Percentiles rank a stretch among this genome's conserved stretches.
phyloP scores from a whole-genome alignment of 2,797 vertebrate genomes.

The Poecilia picta region DNA sequence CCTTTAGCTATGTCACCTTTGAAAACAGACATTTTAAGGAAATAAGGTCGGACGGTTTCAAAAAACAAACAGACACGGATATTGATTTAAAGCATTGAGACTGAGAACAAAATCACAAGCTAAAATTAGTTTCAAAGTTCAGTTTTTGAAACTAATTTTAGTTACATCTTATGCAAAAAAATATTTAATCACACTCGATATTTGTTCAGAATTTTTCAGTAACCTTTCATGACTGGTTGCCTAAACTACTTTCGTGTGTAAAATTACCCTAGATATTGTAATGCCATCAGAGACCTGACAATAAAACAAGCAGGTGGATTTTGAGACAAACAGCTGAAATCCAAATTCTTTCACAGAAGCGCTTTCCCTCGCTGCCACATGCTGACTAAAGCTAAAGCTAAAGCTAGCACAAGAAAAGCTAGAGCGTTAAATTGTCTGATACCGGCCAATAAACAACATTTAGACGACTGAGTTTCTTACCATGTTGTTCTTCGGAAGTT shows the following conservation, averaged over 20 bases:
- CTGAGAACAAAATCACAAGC: neutral
- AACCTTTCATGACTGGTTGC: neutral
- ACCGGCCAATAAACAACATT: fast-evolving
- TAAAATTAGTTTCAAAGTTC: neutral
- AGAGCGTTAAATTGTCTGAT: neutral
- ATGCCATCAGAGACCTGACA: neutral
- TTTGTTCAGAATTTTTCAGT: neutral
- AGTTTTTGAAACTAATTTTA: no score
- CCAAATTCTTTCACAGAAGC: no score
- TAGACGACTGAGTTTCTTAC: constrained; percentile 47
- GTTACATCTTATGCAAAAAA: neutral
- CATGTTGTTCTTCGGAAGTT: constrained; percentile 68
- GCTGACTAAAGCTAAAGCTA: constrained; percentile 60
- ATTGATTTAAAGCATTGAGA: neutral
- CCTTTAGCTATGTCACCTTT: neutral
- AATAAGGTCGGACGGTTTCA: neutral
- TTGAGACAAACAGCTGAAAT: neutral
- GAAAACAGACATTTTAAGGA: neutral
- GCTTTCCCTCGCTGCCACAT: constrained; percentile 52
- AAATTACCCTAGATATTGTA: neutral
- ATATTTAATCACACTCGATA: neutral
- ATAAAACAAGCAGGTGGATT: neutral
- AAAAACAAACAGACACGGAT: neutral
- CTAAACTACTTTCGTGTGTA: neutral
- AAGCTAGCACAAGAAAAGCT: constrained; percentile 30